Conservation (phyloP, 2,113 vertebrate species). For the Balaeniceps rex region DNA sequence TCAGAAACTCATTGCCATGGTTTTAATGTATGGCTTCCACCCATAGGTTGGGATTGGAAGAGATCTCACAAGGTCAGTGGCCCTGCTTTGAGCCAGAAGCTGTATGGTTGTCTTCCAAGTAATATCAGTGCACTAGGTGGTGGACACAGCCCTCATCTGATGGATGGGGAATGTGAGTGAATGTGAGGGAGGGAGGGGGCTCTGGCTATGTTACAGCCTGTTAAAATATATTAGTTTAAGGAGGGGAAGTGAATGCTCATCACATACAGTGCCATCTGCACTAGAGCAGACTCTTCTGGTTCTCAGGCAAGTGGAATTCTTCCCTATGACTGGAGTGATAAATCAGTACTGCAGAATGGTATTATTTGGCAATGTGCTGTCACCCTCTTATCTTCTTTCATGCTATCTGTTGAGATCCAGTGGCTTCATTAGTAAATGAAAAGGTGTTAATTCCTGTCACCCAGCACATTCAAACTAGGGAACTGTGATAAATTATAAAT, state of each 20-base stretch:
- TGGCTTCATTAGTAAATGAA: neutral
- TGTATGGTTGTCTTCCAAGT: neutral
- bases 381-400: neutral
- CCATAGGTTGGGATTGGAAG: neutral
- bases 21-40: neutral
- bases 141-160: neutral
- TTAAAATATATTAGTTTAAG: neutral
- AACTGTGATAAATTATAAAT: neutral
- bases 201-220: neutral
- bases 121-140: neutral
- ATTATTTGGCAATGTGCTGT: neutral
- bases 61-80: fast-evolving
- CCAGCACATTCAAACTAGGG: neutral
- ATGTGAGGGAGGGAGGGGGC: neutral
- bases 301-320: neutral
- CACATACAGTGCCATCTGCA: neutral
- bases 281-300: neutral
- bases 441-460: neutral
- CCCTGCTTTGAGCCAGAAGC: neutral
- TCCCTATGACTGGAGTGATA: neutral
- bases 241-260: neutral
- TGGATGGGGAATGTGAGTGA: neutral
- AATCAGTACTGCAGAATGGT: neutral
- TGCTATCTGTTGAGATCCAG: neutral
- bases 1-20: neutral